Conservation (phyloP, 2,797 vertebrate species). For the Psittacula derbiana region DNA sequence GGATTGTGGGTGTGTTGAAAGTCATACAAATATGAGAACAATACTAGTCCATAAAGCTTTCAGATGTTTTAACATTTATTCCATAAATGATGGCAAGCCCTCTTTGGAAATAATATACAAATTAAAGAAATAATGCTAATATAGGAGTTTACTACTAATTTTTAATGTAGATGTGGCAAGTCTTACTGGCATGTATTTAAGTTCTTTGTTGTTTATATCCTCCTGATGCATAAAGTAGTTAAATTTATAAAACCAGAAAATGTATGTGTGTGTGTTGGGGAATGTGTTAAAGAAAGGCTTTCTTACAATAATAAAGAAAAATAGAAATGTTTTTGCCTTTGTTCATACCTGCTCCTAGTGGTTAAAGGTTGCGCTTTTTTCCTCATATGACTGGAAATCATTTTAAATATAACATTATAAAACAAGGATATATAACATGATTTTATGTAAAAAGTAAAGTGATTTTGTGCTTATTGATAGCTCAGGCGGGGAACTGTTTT, state of each 20-base stretch:
- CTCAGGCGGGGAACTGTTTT: not conserved
- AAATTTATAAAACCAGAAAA: not conserved
- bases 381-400: not conserved
- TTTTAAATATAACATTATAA: not conserved
- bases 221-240: not conserved
- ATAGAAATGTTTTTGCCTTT: not conserved
- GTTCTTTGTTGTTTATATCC: not conserved
- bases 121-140: not conserved
- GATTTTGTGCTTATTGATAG: not conserved
- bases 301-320: not conserved
- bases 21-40: not conserved
- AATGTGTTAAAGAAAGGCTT: not conserved
- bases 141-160: not conserved
- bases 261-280: not conserved
- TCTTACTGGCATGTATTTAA: not conserved
- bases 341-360: not conserved
- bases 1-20: fast-evolving
- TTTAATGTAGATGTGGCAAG: not conserved
- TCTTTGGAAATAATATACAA: not conserved
- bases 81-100: fast-evolving
- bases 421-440: not conserved
- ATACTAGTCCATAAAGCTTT: not conserved
- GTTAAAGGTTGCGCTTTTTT: not conserved
- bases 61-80: not conserved
- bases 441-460: not conserved